Evolutionary conservation across 2,113 vertebrate species (phyloP), one percentile per base, ranked within the genome.

Genomic region (Aphyosemion australe): DNA sequence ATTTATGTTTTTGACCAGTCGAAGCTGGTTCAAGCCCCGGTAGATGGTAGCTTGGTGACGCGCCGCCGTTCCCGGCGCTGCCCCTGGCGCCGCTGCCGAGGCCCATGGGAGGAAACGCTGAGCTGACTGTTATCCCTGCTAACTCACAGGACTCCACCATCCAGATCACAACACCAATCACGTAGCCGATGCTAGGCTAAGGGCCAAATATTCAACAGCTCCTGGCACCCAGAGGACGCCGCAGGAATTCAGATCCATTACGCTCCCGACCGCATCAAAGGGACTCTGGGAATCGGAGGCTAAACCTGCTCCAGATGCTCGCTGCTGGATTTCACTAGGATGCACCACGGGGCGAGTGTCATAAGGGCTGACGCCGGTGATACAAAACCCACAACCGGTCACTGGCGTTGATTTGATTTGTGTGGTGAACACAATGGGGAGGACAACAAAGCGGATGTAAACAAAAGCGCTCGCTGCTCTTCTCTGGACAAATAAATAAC

Each of bases 271-370:
- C 82, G 79, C 87, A 85, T 90, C 86, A 90, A 84, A 85, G 88
- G 82, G 83, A 86, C 79, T 80, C 58, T 53, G 79, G 79, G 84
- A 87, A 63, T 58, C 13, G 45, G 77, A 70, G 65, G 74, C 79
- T 71, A 84, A 88, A 87, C 77, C 76, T 46, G 80, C 82, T 84
- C 85, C 88, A 87, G 88, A 90, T 87, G 88, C 80, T 87, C 80
- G 19, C 83, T 80, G 87, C 66, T 86, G 79, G 80, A 66, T 84
- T 74, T 84, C 83, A 80, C 85, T 72, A 62, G 82, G 85, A 80
- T 52, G 75, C 81, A 65, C 84, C 39, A 78, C 78, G 13, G 85
- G 81, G 78, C 79, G 51, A 67, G 76, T 75, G 79, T 86, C 83
- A 74, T 39, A 0, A 41, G 75, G 77, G 69, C 59, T 16, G 65